A percentile compares a stretch with the other conserved stretches of the same genome.
Evolutionary conservation across 1,140 invertebrate species (phyloP).

Genomic region (Cryptotermes secundus): DNA sequence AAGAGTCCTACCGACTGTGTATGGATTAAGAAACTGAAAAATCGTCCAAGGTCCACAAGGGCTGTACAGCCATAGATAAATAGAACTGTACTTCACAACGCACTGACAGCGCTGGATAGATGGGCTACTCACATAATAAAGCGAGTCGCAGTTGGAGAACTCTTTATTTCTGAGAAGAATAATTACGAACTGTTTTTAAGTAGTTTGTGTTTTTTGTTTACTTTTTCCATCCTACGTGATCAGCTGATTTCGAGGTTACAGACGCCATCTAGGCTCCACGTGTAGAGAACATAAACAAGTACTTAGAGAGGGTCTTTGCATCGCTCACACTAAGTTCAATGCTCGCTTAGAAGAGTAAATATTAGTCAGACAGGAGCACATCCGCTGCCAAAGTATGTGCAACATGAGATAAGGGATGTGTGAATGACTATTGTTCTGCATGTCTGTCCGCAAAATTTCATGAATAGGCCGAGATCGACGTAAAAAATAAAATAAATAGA

Average conservation of each 20-base stretch:
- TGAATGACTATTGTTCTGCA: neutral
- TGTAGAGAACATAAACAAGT: neutral
- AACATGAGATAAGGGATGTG: neutral
- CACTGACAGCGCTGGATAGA: too few relatives aligned
- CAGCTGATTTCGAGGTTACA: constrained; percentile 14
- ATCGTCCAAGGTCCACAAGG: too few relatives aligned
- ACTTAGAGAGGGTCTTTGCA: neutral
- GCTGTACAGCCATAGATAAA: too few relatives aligned
- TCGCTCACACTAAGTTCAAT: neutral
- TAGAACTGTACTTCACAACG: too few relatives aligned
- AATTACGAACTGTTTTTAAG: neutral
- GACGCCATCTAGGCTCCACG: constrained; percentile 7
- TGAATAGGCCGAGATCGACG: too few relatives aligned
- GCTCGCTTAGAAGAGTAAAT: neutral
- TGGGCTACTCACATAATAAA: too few relatives aligned
- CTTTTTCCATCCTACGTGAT: neutral
- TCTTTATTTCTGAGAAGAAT: neutral
- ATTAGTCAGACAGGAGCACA: neutral
- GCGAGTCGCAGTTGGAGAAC: neutral
- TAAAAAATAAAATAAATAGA: too few relatives aligned
- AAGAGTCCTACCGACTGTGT: too few relatives aligned
- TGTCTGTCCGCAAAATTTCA: too few relatives aligned
- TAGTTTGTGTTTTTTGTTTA: neutral
- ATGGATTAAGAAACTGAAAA: too few relatives aligned
- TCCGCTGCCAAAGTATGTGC: constrained; percentile 1